Base-by-base conservation (phyloP, 2,888 invertebrate species). In the Hirtodrosophila histrioides region DNA sequence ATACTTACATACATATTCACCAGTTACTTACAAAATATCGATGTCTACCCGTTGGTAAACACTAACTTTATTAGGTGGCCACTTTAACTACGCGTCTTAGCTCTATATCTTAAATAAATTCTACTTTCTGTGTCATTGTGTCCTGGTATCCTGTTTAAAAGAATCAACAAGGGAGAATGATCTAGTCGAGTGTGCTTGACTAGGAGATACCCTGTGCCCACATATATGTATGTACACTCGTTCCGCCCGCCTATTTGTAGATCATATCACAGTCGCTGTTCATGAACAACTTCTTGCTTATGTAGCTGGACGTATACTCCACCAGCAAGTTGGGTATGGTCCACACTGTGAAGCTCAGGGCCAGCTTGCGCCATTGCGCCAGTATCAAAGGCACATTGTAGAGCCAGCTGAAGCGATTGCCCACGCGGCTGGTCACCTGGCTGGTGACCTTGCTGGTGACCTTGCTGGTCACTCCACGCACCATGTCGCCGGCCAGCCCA, bases 231-330 rank as follows among this genome's bases (percentile, higher is more conserved):
- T 29, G 27, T 45, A 45, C 12, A 33, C 11, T 24, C 17, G 36
- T 17, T 5, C 12, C 12, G 0, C 10, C 3, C 6, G 23, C 10
- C 41, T 77, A 80, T 70, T 88, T 89, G 67, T 90, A 90, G 69
- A 90, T 90, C 84, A 89, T 67, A 89, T 90, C 90, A 89, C 90
- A 90, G 84, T 90, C 90, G 74, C 87, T 89, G 63, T 78, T 88
- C 12, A 89, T 67, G 40, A 89, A 69, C 58, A 90, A 76, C 70
- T 85, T 83, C 24, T 76, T 78, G 71, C 80, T 85, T n/a, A 90
- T 78, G 23, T 84, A 84, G 49, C 78, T 78, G 40, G 90, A 82
- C 31, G 85, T 80, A 43, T 64, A 72, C 40, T 88, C 86, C 41
- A 90, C 53, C 4, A 90, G 40, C 12, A 76, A 83, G 27, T 89